These are phyloP conservation scores for Magallana angulata DNA, from an alignment of 1,140 invertebrate genomes.

Conservation along the genomic window DNA sequence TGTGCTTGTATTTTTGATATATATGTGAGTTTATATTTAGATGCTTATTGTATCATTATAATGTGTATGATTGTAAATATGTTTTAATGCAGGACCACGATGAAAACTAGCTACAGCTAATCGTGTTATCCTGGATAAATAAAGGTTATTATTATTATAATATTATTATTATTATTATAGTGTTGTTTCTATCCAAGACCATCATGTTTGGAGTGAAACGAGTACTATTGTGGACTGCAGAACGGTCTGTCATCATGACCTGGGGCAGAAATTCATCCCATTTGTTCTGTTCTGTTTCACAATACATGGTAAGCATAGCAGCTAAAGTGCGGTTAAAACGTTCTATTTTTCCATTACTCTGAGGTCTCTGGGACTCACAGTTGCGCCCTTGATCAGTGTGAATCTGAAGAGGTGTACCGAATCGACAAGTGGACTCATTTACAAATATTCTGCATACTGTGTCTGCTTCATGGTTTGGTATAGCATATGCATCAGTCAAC, in stretches of 20 bases:
- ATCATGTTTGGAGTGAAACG: slow-evolving; percentile 62
- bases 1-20: too few species aligned
- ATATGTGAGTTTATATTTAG: too few species aligned
- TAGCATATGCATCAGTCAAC: slow-evolving; percentile 65
- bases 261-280: slow-evolving; percentile 62
- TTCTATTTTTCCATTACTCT: slow-evolving; percentile 71
- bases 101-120: too few species aligned
- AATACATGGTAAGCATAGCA: slow-evolving; percentile 65
- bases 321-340: slow-evolving; percentile 66
- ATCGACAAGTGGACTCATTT: slow-evolving; percentile 55
- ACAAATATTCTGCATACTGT: slow-evolving; percentile 52
- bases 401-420: slow-evolving; percentile 57
- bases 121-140: too few species aligned
- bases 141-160: too few species aligned
- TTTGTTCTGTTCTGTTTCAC: slow-evolving; percentile 36
- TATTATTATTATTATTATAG: background rate
- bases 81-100: too few species aligned
- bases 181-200: slow-evolving; percentile 58
- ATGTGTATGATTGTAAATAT: too few species aligned
- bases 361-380: slow-evolving; percentile 61
- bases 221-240: slow-evolving; percentile 56
- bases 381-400: slow-evolving; percentile 56
- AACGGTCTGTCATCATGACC: slow-evolving; percentile 40
- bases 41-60: too few species aligned
- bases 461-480: slow-evolving; percentile 62